Base-by-base conservation (phyloP, 2,113 vertebrate species). In the Chloebia gouldiae region DNA sequence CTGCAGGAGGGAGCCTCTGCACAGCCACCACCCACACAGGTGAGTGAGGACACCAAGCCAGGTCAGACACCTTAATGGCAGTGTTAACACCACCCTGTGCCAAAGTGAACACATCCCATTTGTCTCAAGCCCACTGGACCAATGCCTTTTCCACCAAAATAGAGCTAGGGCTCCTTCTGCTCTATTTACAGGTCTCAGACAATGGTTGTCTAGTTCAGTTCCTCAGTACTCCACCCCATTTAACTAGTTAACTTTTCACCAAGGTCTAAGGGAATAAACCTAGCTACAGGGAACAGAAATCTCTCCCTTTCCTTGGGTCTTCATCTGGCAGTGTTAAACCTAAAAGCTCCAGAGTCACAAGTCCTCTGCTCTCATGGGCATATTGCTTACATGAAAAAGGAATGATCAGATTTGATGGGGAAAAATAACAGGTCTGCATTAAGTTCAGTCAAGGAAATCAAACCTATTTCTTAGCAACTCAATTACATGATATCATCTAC, bases 191-290 rank as follows among this genome's bases (percentile, higher is more conserved):
- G 50, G 68, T 19, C 23, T 71, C 56, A 86, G 47, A 13, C 51
- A 89, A n/a, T 2, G 0, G 1, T 21, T 47, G 8, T 44, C 40
- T 6, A 28, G 42, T 11, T 91, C 72, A 51, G 23, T 31, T 65
- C 50, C 87, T 90, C 28, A 11, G 45, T 37, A 44, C 35, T 73
- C 33, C 50, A 23, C 7, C 47, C 10, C 17, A 61, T 54, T 44
- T 59, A 65, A 35, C 31, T 25, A 0, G 0, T 20, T 69, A 60
- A 23, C 20, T 73, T 72, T 57, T 19, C n/a, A 24, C 13, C 0
- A 0, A 90, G 27, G 6, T 59, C 50, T 35, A n/a, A 50, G 28
- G 25, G 75, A 82, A 65, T 53, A 72, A 86, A 65, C 11, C 12
- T 57, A 50, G n/a, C 20, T 69, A 44, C 20, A 53, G 5, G 6